phyloP scores from a whole-genome alignment of 2,888 invertebrate species.

The Podabrus alpinus region DNA sequence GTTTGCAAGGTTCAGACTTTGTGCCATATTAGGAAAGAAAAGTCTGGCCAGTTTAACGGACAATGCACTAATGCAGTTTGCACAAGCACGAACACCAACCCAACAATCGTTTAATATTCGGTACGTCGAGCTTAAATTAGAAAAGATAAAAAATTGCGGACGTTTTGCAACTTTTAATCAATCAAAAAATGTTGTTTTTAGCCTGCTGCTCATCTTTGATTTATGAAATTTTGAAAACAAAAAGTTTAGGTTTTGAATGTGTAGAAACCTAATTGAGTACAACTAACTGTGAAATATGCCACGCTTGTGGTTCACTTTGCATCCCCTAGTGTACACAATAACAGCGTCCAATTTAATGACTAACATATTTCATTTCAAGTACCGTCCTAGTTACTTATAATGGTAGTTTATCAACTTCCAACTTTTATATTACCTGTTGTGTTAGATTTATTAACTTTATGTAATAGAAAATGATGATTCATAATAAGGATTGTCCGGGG shows the following conservation, averaged over 20 bases:
- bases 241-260: not conserved
- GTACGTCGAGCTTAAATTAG: not conserved
- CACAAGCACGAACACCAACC: not conserved
- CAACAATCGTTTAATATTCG: not conserved
- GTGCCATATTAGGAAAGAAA: constrained; percentile 14
- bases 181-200: too few relatives aligned
- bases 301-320: constrained; percentile 4
- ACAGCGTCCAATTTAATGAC: constrained; percentile 27
- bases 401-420: not conserved
- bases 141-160: not conserved
- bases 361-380: constrained; percentile 22
- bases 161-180: not conserved
- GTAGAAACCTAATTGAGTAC: constrained; percentile 1
- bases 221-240: not conserved
- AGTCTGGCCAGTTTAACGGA: constrained; percentile 8
- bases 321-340: constrained; percentile 12
- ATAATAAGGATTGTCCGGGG: not conserved
- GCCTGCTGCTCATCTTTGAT: not conserved
- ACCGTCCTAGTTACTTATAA: constrained; percentile 6
- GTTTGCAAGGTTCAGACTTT: constrained; percentile 4
- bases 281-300: not conserved
- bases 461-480: not conserved
- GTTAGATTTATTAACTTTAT: not conserved
- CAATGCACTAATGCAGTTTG: constrained; percentile 10
- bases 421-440: not conserved